A percentile compares a stretch with the other conserved stretches of the same genome.
phyloP scores from a whole-genome alignment of 2,888 invertebrate genomes.

The Aphelenchoides bicaudatus region DNA sequence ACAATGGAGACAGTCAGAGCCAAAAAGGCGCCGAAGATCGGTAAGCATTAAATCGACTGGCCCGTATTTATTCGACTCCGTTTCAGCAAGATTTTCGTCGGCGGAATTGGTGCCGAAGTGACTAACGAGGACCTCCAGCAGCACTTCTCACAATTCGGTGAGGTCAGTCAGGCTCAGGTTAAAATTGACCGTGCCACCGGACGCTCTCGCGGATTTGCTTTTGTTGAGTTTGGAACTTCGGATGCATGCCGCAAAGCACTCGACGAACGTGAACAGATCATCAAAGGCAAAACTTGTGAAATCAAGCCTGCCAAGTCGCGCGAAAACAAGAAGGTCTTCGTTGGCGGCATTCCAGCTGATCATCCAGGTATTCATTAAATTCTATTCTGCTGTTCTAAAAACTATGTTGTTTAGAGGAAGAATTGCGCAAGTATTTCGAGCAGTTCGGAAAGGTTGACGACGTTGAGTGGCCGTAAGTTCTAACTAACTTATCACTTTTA shows the following conservation, averaged over 20 bases:
- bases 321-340: constrained; percentile 61
- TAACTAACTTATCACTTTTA: too few species aligned
- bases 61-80: background rate
- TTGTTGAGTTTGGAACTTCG: constrained; percentile 59
- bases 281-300: constrained; percentile 58
- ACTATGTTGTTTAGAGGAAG: constrained; percentile 47
- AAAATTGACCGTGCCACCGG: constrained; percentile 60
- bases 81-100: constrained; percentile 61
- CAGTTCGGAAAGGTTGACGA: constrained; percentile 60
- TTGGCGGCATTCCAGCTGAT: constrained; percentile 60
- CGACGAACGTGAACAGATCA: constrained; percentile 51
- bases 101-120: constrained; percentile 60
- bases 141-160: constrained; percentile 58
- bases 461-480: constrained; percentile 61
- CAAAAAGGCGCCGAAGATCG: constrained; percentile 33
- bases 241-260: constrained; percentile 57
- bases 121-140: constrained; percentile 56
- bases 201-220: constrained; percentile 60
- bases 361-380: constrained; percentile 32
- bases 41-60: constrained; percentile 18
- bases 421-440: constrained; percentile 58
- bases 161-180: constrained; percentile 52
- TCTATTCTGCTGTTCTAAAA: background rate
- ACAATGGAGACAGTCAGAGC: constrained; percentile 15
- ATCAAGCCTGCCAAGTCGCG: constrained; percentile 60